phyloP scores from a whole-genome alignment of 1,140 invertebrate genomes.

The Gonatopus flavifemur region DNA sequence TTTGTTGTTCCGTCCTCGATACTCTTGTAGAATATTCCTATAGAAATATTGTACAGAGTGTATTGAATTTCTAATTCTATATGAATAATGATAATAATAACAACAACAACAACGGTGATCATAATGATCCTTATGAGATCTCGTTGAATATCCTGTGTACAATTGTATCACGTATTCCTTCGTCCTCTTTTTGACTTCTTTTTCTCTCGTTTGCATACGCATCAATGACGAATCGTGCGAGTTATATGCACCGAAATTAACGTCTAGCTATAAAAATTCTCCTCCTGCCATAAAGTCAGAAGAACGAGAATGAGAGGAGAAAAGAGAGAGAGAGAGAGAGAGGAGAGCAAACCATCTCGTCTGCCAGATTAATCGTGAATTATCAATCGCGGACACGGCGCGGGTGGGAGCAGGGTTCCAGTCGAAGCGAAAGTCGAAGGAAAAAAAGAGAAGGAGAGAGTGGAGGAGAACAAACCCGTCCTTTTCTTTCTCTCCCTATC shows the following conservation, averaged over 20 bases:
- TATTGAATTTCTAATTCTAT: no score
- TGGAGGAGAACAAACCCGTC: no score
- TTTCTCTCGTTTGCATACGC: neutral
- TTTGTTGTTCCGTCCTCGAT: no score
- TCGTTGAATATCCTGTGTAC: no score
- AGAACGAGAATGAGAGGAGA: neutral
- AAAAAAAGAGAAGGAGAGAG: neutral
- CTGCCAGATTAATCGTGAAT: constrained; percentile 35
- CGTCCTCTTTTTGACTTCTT: neutral
- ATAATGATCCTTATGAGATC: no score
- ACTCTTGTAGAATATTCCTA: no score
- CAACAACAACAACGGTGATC: no score
- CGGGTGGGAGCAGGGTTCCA: constrained; percentile 6
- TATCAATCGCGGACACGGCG: constrained; percentile 27
- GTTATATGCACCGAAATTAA: constrained; percentile 22
- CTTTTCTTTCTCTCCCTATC: no score
- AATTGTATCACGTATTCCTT: no score
- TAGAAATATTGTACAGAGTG: no score
- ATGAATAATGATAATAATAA: no score
- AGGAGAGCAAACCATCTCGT: constrained; percentile 10
- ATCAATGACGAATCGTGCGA: no score
- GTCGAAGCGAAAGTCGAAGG: constrained; percentile 34
- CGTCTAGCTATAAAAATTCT: constrained; percentile 17
- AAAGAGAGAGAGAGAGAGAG: neutral
- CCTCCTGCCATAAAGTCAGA: constrained; percentile 18